Evolutionary conservation across 92 coral and sea anemone species (phyloP), one percentile per base, ranked within the genome.

Genomic region (Actinostola sp.): DNA sequence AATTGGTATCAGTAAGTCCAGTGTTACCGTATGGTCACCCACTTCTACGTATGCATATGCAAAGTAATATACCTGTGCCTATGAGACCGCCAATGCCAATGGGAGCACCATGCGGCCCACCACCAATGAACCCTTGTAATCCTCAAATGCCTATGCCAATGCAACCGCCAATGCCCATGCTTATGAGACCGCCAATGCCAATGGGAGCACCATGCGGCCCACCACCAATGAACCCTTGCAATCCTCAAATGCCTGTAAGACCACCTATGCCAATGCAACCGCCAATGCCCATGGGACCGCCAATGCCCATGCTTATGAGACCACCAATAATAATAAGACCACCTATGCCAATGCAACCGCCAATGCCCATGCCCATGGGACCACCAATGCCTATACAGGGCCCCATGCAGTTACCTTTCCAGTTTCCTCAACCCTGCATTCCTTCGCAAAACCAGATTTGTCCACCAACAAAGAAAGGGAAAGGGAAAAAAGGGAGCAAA

Each of bases 301-400:
- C n/a, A n/a, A n/a, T n/a, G n/a, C 42, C 43, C 10, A 48, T 60
- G 35, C 92, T 88, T 17, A 21, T 13, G 75, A 64, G 51, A 24
- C 31, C 50, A 59, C 73, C 73, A 10, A 62, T 64, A n/a, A n/a
- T n/a, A n/a, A n/a, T 5, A 49, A 71, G 50, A 32, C 66, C 66
- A 64, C 82, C 67, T 15, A 59, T 49, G 30, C 62, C 50, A 32
- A 33, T 66, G 36, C 29, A 50, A 0, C 33, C 25, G 31, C 75
- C 48, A 0, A 70, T 70, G 77, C 76, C 60, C 1, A 53, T 53
- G 63, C 54, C 55, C 8, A 41, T 66, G n/a, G n/a, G n/a, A n/a
- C n/a, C n/a, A n/a, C n/a, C n/a, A n/a, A n/a, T n/a, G n/a, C 64
- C 61, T 24, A n/a, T n/a, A n/a, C n/a, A n/a, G n/a, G n/a, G n/a